Percentiles rank a stretch among this genome's conserved stretches.
These are phyloP conservation scores for Champsocephalus esox DNA, from an alignment of 2,797 vertebrate species.

Conservation along the genomic window DNA sequence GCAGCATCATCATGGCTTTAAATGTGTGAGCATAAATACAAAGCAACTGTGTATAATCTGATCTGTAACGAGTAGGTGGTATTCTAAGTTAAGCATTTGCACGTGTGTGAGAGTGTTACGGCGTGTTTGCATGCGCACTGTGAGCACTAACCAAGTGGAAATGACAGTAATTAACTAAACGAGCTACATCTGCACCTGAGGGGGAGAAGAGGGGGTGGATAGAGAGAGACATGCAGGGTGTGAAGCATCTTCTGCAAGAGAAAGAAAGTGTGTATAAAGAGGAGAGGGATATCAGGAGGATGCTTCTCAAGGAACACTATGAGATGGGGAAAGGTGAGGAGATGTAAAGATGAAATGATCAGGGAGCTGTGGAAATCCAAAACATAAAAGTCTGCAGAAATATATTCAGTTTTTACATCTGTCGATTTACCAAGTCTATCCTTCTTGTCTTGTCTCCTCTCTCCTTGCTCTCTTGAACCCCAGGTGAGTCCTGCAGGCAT, in stretches of 20 bases:
- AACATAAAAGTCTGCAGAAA: slow-evolving; percentile 7
- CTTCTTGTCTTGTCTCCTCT: too few relatives aligned
- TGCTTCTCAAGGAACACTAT: slow-evolving; percentile 13
- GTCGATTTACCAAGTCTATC: background rate
- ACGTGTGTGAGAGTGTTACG: background rate
- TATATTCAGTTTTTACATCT: background rate
- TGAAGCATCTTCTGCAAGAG: slow-evolving; percentile 10
- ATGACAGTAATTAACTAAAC: slow-evolving; percentile 79
- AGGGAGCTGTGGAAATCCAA: background rate
- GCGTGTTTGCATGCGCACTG: slow-evolving; percentile 47
- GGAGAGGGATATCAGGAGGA: background rate
- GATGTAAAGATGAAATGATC: background rate
- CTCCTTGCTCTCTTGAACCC: slow-evolving; percentile 6
- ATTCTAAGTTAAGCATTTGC: background rate
- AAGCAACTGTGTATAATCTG: slow-evolving; percentile 10
- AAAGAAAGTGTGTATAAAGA: slow-evolving; percentile 9
- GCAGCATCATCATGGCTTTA: background rate
- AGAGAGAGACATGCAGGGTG: background rate
- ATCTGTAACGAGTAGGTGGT: slow-evolving; percentile 18
- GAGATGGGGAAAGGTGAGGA: background rate
- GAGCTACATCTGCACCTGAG: slow-evolving; percentile 73
- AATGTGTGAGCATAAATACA: background rate
- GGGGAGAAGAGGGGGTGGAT: slow-evolving; percentile 10
- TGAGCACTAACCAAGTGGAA: slow-evolving; percentile 71
- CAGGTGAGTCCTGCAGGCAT: slow-evolving; percentile 9